Conservation (phyloP, 2,888 invertebrate species). For the Dasypogon diadema region DNA sequence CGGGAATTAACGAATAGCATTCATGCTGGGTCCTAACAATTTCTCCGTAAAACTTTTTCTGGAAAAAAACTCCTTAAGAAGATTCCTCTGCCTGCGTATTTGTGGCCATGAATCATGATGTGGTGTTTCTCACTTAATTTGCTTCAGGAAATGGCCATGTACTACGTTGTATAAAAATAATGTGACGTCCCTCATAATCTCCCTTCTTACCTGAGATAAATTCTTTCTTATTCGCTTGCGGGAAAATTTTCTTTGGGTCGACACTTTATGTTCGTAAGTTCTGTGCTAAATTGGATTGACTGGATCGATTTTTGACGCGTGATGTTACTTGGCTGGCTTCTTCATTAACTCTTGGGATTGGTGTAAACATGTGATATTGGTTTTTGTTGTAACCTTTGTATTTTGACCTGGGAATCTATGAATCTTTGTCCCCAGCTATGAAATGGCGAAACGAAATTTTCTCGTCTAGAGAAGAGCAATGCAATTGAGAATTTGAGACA, state of each 20-base stretch:
- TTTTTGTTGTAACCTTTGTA: neutral
- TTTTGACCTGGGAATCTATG: too few species aligned
- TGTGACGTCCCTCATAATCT: neutral
- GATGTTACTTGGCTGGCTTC: constrained; percentile 24
- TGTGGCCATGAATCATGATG: constrained; percentile 23
- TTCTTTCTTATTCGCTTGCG: constrained; percentile 6
- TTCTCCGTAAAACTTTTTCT: constrained; percentile 6
- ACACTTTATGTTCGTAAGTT: neutral
- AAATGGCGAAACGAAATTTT: too few species aligned
- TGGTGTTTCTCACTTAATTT: constrained; percentile 34
- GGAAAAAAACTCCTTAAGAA: constrained; percentile 36
- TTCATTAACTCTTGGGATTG: constrained; percentile 4
- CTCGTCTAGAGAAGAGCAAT: too few species aligned
- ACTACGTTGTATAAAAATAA: constrained; percentile 19
- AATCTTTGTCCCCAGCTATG: too few species aligned
- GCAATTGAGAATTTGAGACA: too few species aligned
- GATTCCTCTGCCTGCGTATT: constrained; percentile 11
- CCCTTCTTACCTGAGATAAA: constrained; percentile 15
- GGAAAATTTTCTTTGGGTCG: neutral
- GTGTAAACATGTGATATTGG: neutral
- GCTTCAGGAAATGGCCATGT: constrained; percentile 1
- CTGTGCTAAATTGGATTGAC: constrained; percentile 27
- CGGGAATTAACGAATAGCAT: neutral
- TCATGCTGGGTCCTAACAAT: neutral
- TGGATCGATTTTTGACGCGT: constrained; percentile 28